Evolutionary conservation across 2,113 vertebrate genomes (phyloP), one percentile per base, ranked within the genome.

Genomic region (Pogonocichla stellata): DNA sequence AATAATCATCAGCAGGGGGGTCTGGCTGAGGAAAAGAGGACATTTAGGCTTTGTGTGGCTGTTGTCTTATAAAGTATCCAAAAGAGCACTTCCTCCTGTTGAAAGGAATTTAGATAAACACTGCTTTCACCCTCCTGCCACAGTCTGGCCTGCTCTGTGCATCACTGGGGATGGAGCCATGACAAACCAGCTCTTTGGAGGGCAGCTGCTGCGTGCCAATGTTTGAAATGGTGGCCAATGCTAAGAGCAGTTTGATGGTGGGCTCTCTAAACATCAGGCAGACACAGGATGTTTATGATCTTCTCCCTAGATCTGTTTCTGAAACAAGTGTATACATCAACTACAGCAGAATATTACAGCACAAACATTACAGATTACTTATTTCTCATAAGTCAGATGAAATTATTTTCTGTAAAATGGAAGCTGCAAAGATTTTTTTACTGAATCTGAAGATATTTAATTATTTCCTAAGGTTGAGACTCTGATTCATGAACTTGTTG

Each of bases 201-300:
- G 36, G 33, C 23, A 66, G 33, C 7, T 88, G 34, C 10, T 62
- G 14, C 40, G 19, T 66, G 53, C 18, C 75, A 79, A 1, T n/a
- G 51, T 77, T 38, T 73, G 40, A 86, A 93, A 84, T 61, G 26
- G 13, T n/a, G 73, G 45, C n/a, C 72, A 88, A 14, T 33, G 22
- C n/a, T 65, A 40, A 77, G 9, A 43, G 11, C 18, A 83, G 8
- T 61, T 74, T 67, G 34, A 9, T 18, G 4, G 23, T n/a, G 24
- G 11, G 10, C 3, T 72, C 24, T 70, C 51, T 51, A 45, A 87
- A 31, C 8, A 40, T 1, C 0, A 0, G 19, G 36, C 19, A 50
- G 12, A 13, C 17, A n/a, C n/a, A 54, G 29, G 14, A 19, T 14
- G 8, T n/a, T 66, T 58, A 42, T 29, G 58, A 22, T 61, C 36